Conservation (phyloP, 1,140 invertebrate genomes). For the Brachionus plicatilis region DNA sequence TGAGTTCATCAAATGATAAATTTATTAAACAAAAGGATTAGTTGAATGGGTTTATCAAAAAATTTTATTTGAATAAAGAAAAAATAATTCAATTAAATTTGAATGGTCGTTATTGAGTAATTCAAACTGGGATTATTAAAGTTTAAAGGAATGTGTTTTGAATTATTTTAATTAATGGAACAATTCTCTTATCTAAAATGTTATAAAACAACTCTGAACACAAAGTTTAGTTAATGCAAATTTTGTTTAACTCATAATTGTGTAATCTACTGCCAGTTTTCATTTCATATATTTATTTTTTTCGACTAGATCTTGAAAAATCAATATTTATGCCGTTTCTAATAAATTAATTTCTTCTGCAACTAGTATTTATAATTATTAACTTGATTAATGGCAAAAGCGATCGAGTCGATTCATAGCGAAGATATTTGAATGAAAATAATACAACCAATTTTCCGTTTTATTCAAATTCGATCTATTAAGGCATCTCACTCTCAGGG, state of each 20-base stretch:
- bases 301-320: constrained; percentile 29
- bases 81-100: background rate
- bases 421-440: background rate
- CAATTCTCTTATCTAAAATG: background rate
- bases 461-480: background rate
- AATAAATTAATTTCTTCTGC: constrained; percentile 38
- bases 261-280: constrained; percentile 17
- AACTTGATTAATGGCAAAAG: constrained; percentile 31
- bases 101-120: background rate
- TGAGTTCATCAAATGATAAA: background rate
- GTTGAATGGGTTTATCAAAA: background rate
- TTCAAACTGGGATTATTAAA: background rate
- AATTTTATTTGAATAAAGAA: background rate
- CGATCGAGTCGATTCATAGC: background rate
- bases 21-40: background rate
- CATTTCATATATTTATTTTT: background rate
- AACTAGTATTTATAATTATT: background rate
- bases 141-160: background rate
- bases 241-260: constrained; percentile 7
- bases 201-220: background rate
- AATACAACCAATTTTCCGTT: background rate
- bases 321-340: constrained; percentile 40
- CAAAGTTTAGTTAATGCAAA: background rate
- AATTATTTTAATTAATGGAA: background rate
- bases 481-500: background rate